Evolutionary conservation across 2,888 invertebrate genomes (phyloP).

Genomic region (Idaea aversata): DNA sequence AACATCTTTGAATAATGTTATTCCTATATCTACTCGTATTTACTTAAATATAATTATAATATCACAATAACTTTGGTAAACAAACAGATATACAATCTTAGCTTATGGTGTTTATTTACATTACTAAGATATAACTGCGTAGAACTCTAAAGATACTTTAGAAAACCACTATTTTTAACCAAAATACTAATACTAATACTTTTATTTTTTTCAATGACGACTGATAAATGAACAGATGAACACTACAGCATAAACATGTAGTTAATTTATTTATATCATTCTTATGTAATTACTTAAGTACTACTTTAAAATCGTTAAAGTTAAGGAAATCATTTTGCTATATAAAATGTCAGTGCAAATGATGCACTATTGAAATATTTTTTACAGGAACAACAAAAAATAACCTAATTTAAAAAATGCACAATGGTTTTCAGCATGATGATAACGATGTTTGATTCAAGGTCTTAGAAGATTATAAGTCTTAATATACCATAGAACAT

Average conservation of each 20-base stretch:
- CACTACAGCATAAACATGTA: no score
- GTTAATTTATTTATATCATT: no score
- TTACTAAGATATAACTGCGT: neutral
- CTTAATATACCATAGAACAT: neutral
- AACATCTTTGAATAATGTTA: neutral
- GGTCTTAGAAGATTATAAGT: neutral
- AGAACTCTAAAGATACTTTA: neutral
- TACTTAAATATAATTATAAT: conserved; percentile 33
- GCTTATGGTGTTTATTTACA: neutral
- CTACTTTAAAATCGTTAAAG: no score
- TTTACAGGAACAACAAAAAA: no score
- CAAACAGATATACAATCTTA: neutral
- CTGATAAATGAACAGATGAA: no score
- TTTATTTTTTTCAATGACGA: neutral
- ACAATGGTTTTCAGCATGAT: no score
- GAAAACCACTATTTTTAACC: neutral
- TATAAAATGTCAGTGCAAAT: no score
- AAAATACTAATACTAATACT: neutral
- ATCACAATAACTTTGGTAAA: conserved; percentile 62
- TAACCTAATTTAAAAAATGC: no score
- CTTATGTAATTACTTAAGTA: no score
- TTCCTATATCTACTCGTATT: conserved; percentile 13
- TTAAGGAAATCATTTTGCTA: no score
- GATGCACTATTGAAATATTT: no score
- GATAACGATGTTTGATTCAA: conserved; percentile 1